These are phyloP conservation scores for Isichthys henryi DNA, from an alignment of 2,113 vertebrate species.

Conservation along the genomic window DNA sequence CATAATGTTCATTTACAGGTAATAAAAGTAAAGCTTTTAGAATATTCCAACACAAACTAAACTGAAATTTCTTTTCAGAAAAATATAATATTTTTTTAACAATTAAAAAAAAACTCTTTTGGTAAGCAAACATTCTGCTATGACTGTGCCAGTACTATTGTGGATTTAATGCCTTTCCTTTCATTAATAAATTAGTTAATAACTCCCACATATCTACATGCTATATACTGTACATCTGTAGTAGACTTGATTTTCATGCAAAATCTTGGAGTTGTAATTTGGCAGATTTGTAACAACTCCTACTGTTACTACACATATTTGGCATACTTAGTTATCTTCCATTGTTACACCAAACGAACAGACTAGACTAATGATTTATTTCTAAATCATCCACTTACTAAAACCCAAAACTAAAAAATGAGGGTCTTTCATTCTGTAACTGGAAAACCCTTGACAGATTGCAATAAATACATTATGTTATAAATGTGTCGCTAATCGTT, in stretches of 20 bases:
- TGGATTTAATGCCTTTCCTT: not conserved
- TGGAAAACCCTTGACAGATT: not conserved
- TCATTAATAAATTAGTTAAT: not conserved
- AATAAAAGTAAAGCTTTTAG: not conserved
- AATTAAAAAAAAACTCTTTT: not conserved
- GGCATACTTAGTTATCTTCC: not conserved
- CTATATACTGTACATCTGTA: not conserved
- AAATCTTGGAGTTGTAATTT: not conserved
- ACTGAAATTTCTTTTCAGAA: not conserved
- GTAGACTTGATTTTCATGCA: not conserved
- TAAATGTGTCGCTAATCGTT: not conserved
- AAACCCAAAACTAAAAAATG: not conserved
- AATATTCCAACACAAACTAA: not conserved
- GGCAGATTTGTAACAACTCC: not conserved
- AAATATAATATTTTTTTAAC: not conserved
- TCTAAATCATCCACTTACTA: not conserved
- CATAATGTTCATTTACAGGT: not conserved
- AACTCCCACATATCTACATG: not conserved
- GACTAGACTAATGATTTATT: not conserved
- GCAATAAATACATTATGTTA: not conserved
- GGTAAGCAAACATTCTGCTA: not conserved
- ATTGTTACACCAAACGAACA: not conserved
- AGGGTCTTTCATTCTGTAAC: not conserved
- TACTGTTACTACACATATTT: not conserved
- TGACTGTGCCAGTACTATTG: not conserved